Evolutionary conservation across 2,113 vertebrate genomes (phyloP).

Genomic region (Pachycephala philippinensis): DNA sequence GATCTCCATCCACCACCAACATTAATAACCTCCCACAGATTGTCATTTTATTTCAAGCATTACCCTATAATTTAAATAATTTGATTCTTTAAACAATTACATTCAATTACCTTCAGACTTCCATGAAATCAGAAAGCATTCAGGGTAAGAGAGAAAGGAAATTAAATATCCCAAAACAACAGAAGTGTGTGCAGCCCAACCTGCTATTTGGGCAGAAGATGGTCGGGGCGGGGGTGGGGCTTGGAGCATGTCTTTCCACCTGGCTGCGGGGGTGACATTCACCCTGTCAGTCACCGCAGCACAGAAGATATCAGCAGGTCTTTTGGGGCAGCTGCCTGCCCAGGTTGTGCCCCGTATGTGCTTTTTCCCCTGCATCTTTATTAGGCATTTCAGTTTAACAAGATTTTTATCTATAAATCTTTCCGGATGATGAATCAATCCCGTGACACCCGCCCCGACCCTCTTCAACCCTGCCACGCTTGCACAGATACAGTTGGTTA

Average conservation of each 20-base stretch:
- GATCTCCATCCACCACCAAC: background rate
- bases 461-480: background rate
- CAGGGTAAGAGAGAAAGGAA: background rate
- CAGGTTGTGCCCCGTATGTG: background rate
- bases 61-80: slow-evolving; percentile 43
- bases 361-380: background rate
- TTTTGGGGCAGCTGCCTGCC: background rate
- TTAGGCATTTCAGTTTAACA: slow-evolving; percentile 3
- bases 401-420: slow-evolving; percentile 26
- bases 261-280: background rate
- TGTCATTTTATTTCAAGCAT: background rate
- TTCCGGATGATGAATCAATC: background rate
- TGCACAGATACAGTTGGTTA: background rate
- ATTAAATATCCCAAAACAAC: background rate
- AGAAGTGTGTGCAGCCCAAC: background rate
- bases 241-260: background rate
- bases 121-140: slow-evolving; percentile 14
- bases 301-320: background rate
- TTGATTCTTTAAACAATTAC: slow-evolving; percentile 37
- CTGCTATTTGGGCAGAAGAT: background rate
- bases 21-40: background rate
- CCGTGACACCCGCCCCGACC: background rate
- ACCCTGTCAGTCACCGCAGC: background rate
- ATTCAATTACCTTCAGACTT: slow-evolving; percentile 45
- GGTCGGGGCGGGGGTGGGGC: accelerated